Evolutionary conservation across 2,888 invertebrate genomes (phyloP), one percentile per base, ranked within the genome.

Genomic region (Parnassius orleans): DNA sequence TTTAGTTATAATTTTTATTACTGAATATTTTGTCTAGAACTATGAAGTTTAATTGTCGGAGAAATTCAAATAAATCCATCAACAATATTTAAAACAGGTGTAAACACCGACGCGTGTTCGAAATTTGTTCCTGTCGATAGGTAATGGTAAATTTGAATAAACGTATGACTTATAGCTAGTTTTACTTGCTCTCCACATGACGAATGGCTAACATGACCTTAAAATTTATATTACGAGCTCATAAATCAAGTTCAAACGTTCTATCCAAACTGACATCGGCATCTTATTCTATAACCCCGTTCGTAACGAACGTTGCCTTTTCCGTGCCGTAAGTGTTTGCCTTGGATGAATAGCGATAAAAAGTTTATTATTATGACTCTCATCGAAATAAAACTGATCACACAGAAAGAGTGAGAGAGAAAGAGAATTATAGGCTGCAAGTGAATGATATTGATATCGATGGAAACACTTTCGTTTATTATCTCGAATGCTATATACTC

Each of bases 331-430:
- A 85, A 86, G 86, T 86, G 87, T 87, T 84, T 79, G 81, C 79
- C 76, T 76, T 77, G 74, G 78, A 85, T 81, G 86, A 85, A 85
- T 80, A 80, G 85, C 78, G 83, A 86, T 90, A 90, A 90, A 90
- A 90, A 82, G 75, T 88, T 89, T 89, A 88, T 86, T 87, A 86
- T 85, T 84, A 87, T 87, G 78, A 83, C 86, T 78, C 84, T 84
- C 85, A 81, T 84, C 83, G 81, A 86, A 84, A 87, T 87, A 87
- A 87, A 89, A 87, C 77, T 81, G 80, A 84, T 83, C 83, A n/a
- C n/a, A n/a, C n/a, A 78, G 80, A 81, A 80, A 80, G 83, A 79
- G 79, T 77, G 80, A 81, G 80, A 80, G 83, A 79, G 79, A 81
- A 77, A 52, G 57, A 44, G 59, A 65, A 63, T 65, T 68, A 59